Conservation (phyloP, 2,113 vertebrate species). For the Brienomyrus longianalis region DNA sequence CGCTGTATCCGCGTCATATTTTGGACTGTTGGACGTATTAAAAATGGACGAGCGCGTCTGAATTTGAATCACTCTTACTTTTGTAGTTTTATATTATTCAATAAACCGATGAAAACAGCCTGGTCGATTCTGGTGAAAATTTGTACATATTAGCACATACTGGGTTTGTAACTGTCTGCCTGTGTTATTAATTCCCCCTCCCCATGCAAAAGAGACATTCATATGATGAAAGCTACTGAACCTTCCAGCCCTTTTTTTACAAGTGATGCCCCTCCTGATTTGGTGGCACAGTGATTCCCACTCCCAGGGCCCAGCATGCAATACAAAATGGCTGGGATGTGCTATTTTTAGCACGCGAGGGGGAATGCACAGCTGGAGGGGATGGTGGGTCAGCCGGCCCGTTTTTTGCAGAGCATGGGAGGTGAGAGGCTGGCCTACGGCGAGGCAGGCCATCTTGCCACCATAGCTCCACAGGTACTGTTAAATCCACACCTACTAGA, state of each 20-base stretch:
- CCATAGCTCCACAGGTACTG: background rate
- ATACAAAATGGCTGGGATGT: background rate
- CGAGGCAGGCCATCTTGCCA: background rate
- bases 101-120: slow-evolving; percentile 75
- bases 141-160: background rate
- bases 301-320: background rate
- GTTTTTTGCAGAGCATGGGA: background rate
- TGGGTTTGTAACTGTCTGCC: background rate
- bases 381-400: background rate
- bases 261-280: background rate
- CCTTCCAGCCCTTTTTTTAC: background rate
- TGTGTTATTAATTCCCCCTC: background rate
- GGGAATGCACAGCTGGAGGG: background rate
- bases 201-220: background rate
- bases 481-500: background rate
- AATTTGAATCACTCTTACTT: slow-evolving; percentile 97
- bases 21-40: slow-evolving; percentile 77
- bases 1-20: slow-evolving; percentile 77
- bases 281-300: background rate
- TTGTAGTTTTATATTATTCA: slow-evolving; percentile 99
- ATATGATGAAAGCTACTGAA: background rate
- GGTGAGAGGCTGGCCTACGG: background rate
- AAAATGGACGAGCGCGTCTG: slow-evolving; percentile 84
- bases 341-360: background rate
- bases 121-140: background rate